Percentiles rank a stretch among this genome's conserved stretches.
These are phyloP conservation scores for Prietella phreatophila DNA, from an alignment of 2,113 vertebrate species.

Conservation along the genomic window DNA sequence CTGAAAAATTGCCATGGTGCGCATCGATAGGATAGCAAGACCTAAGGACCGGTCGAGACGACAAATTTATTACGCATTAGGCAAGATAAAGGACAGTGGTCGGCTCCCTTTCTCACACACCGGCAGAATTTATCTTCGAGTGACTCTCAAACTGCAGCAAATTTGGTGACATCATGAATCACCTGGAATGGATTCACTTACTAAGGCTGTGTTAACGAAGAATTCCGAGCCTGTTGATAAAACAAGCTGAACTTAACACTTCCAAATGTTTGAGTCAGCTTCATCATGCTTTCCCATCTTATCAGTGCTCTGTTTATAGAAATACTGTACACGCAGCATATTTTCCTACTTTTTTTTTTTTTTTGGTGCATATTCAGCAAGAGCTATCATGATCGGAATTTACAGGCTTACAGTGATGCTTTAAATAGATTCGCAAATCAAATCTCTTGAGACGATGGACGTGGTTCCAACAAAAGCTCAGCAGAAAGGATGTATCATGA, in stretches of 20 bases:
- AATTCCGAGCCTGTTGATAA: slow-evolving; percentile 18
- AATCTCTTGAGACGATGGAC: background rate
- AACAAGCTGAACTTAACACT: slow-evolving; percentile 14
- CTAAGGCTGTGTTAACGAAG: slow-evolving; percentile 37
- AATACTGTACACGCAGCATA: slow-evolving; percentile 16
- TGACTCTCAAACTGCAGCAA: slow-evolving; percentile 65
- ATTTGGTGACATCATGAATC: slow-evolving; percentile 64
- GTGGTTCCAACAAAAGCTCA: background rate
- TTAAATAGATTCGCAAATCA: slow-evolving; percentile 11
- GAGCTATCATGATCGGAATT: background rate
- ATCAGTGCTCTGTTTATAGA: slow-evolving; percentile 8
- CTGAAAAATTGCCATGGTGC: slow-evolving; percentile 72
- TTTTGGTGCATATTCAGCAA: slow-evolving; percentile 33
- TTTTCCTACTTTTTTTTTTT: slow-evolving; percentile 14
- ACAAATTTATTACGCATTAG: slow-evolving; percentile 74
- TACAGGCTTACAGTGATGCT: background rate
- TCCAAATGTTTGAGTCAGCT: background rate
- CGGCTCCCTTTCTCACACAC: slow-evolving; percentile 67
- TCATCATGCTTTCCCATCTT: slow-evolving; percentile 11
- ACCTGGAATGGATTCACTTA: slow-evolving; percentile 55
- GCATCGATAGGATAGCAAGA: slow-evolving; percentile 73
- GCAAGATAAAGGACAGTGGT: slow-evolving; percentile 78
- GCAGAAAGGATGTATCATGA: background rate
- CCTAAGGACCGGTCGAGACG: slow-evolving; percentile 67
- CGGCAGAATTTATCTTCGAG: slow-evolving; percentile 60